Evolutionary conservation across 2,888 invertebrate species (phyloP).

Genomic region (Meliscaeva auricollis): DNA sequence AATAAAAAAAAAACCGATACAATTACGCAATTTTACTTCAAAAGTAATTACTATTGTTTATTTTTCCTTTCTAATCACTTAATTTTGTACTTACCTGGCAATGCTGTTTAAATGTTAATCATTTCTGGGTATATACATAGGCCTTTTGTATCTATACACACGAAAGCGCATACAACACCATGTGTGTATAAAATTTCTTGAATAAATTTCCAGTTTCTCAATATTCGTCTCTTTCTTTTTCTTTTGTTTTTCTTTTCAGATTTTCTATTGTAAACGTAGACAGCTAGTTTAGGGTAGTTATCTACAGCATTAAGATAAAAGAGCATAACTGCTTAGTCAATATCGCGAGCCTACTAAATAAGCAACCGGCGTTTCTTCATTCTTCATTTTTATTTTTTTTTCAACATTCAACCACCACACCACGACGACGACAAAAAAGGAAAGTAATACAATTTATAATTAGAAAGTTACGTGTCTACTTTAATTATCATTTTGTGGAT

Average conservation of each 20-base stretch:
- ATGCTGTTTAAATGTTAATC: constrained; percentile 10
- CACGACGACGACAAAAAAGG: constrained; percentile 57
- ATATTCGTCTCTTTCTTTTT: constrained; percentile 68
- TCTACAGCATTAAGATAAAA: constrained; percentile 66
- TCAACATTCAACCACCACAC: constrained; percentile 35
- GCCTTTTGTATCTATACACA: constrained; percentile 32
- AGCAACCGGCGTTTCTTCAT: constrained; percentile 74
- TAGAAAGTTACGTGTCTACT: constrained; percentile 83
- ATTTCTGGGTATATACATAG: constrained; percentile 23
- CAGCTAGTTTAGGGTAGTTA: constrained; percentile 69
- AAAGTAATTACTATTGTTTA: too few relatives aligned
- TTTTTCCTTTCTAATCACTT: background rate
- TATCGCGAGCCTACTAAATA: constrained; percentile 59
- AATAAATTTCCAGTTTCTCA: constrained; percentile 57
- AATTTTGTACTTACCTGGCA: constrained; percentile 1
- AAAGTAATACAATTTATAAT: constrained; percentile 77
- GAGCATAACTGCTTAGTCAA: constrained; percentile 67
- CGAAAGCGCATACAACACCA: constrained; percentile 51
- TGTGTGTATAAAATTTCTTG: constrained; percentile 43
- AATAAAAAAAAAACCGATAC: too few relatives aligned
- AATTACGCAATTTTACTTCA: too few relatives aligned
- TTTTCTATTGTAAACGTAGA: constrained; percentile 74
- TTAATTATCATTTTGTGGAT: constrained; percentile 81
- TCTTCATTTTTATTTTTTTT: constrained; percentile 56
- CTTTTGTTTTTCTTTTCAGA: constrained; percentile 64